phyloP scores from a whole-genome alignment of 2,888 invertebrate genomes.

The Conistra vaccinii region DNA sequence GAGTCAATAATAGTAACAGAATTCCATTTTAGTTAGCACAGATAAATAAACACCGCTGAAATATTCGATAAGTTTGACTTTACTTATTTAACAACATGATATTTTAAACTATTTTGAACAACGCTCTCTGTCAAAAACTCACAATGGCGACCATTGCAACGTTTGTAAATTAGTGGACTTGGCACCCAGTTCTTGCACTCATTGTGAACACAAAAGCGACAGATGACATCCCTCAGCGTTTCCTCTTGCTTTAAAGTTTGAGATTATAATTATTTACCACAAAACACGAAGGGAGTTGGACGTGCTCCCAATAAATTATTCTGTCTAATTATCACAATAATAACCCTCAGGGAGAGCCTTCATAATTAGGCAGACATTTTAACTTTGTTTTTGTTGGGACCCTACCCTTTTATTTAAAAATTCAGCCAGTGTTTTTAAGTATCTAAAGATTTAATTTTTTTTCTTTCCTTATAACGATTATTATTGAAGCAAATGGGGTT shows the following conservation, averaged over 20 bases:
- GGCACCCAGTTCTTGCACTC: not conserved
- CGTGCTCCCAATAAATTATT: slow-evolving; percentile 71
- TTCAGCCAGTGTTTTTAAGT: slow-evolving; percentile 32
- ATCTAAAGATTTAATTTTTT: slow-evolving; percentile 38
- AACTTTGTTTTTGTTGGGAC: slow-evolving; percentile 69
- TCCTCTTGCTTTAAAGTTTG: slow-evolving; percentile 3
- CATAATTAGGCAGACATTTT: slow-evolving; percentile 69
- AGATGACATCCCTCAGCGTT: slow-evolving; percentile 21
- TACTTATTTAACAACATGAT: no score
- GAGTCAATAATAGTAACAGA: no score
- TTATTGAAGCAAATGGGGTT: slow-evolving; percentile 27
- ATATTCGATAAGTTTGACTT: no score
- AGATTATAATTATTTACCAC: slow-evolving; percentile 65
- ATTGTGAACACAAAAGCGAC: slow-evolving; percentile 6
- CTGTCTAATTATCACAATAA: slow-evolving; percentile 80
- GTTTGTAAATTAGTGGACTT: not conserved
- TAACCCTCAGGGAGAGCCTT: slow-evolving; percentile 72
- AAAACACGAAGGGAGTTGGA: slow-evolving; percentile 46
- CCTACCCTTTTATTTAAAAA: slow-evolving; percentile 40
- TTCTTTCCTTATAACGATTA: slow-evolving; percentile 32
- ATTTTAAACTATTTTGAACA: no score
- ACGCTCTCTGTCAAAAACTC: not conserved
- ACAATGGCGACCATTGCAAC: not conserved
- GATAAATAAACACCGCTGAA: no score
- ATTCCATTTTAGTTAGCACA: no score